These are phyloP conservation scores for Amaurobius ferox DNA, from an alignment of 2,888 invertebrate species.

Conservation along the genomic window DNA sequence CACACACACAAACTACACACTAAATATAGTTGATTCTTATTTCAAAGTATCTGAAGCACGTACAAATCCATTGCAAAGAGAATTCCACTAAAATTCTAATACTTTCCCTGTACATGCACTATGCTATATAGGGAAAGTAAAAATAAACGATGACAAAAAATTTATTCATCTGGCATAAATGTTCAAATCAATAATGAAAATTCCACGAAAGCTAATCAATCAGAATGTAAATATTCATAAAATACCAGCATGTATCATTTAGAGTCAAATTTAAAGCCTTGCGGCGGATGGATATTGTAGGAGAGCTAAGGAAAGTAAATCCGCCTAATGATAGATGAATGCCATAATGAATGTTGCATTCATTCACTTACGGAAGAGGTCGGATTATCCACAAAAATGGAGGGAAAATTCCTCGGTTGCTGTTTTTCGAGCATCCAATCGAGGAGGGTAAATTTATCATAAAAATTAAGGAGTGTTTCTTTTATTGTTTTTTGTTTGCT, in stretches of 20 bases:
- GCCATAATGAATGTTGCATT: background rate
- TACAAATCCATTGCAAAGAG: too few relatives aligned
- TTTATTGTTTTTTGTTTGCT: background rate
- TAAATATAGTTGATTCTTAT: too few relatives aligned
- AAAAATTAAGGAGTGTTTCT: background rate
- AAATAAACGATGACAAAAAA: too few relatives aligned
- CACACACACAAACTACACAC: too few relatives aligned
- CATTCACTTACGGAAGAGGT: background rate
- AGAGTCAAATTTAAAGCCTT: background rate
- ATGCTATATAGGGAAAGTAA: too few relatives aligned
- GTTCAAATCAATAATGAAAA: background rate
- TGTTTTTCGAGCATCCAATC: background rate
- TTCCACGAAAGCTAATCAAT: background rate
- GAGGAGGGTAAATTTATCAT: background rate
- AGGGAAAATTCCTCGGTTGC: background rate
- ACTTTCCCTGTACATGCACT: too few relatives aligned
- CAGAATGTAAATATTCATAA: background rate
- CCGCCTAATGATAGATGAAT: background rate
- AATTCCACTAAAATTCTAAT: too few relatives aligned
- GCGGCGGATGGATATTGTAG: background rate
- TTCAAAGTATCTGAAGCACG: too few relatives aligned
- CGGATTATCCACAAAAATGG: background rate
- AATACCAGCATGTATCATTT: background rate
- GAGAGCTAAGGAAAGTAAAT: background rate
- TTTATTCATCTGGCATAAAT: too few relatives aligned